Percentiles rank a stretch among this genome's conserved stretches.
These are phyloP conservation scores for Eurytemora carolleeae DNA, from an alignment of 1,140 invertebrate species.

Conservation along the genomic window DNA sequence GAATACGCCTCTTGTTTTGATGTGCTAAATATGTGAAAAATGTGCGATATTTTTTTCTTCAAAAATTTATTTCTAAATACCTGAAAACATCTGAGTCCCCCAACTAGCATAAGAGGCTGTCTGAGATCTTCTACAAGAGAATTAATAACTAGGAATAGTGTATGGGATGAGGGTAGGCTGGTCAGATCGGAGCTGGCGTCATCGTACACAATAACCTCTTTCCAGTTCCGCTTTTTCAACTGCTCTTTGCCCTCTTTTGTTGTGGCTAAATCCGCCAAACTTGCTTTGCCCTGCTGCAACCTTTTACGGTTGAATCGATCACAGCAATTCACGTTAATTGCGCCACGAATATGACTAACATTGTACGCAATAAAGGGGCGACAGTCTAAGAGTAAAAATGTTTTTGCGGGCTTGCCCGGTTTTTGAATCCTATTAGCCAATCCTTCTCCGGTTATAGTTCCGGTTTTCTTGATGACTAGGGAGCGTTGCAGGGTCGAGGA, in stretches of 20 bases:
- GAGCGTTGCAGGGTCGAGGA: slow-evolving; percentile 31
- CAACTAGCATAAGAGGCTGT: slow-evolving; percentile 43
- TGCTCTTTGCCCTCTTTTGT: slow-evolving; percentile 40
- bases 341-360: slow-evolving; percentile 43
- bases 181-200: slow-evolving; percentile 40
- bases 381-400: slow-evolving; percentile 42
- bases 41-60: too few species aligned
- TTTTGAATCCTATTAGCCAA: slow-evolving; percentile 22
- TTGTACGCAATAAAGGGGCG: slow-evolving; percentile 50
- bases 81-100: slow-evolving; percentile 26
- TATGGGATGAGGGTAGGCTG: slow-evolving; percentile 34
- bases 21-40: too few species aligned
- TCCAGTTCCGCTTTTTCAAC: slow-evolving; percentile 29
- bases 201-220: slow-evolving; percentile 33
- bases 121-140: slow-evolving; percentile 46
- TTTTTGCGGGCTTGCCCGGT: slow-evolving; percentile 20
- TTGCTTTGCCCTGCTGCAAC: slow-evolving; percentile 43
- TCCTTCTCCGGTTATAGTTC: slow-evolving; percentile 23
- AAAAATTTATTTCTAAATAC: too few species aligned
- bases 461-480: slow-evolving; percentile 26
- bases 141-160: slow-evolving; percentile 42
- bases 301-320: slow-evolving; percentile 47
- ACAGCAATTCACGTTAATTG: slow-evolving; percentile 51
- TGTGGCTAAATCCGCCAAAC: slow-evolving; percentile 42
- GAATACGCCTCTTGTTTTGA: too few species aligned